Base-by-base conservation (phyloP, 2,113 vertebrate genomes). In the Cinclus mexicanus region DNA sequence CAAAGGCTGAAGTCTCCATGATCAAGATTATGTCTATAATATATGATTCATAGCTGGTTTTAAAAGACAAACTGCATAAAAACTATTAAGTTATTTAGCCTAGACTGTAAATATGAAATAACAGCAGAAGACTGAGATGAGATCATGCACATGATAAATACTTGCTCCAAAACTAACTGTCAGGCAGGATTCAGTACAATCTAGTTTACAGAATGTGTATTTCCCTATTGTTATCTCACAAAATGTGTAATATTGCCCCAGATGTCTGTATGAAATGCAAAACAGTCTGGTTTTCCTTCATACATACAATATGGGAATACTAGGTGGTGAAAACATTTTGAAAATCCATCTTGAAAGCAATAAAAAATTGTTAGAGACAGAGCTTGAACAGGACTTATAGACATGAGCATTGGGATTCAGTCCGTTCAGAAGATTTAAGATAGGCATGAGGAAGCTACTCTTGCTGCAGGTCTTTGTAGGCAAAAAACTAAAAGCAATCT, bases 51-150 rank as follows among this genome's bases (percentile, higher is more conserved):
- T 92, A 65, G 88, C 85, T 75, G 68, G 7, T 94, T 97, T 90
- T 88, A 96, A 92, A 86, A 95, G 79, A 92, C 50, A 96, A 91
- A 91, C 79, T 92, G 75, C 90, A 93, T 71, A 83, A 93, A 95
- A 96, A 80, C 94, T 90, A 90, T 95, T 91, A 94, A 90, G 71
- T 94, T 94, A 95, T 93, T 95, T 96, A 90, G 83, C 86, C 63
- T 70, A 49, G 85, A 78, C 79, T 83, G 79, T 89, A 95, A 94
- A 94, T 95, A 95, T 60, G 47, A 95, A 95, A 80, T 93, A 95
- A 63, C 55, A 92, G 80, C 26, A 28, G 25, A 94, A 91, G 87
- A 67, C 87, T 82, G 81, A 89, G 82, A 76, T 61, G 74, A 94
- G 82, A 94, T 95, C 68, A 88, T 33, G 33, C 52, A 70, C 56